Evolutionary conservation across 2,797 vertebrate species (phyloP).

Genomic region (Malurus leucopterus): DNA sequence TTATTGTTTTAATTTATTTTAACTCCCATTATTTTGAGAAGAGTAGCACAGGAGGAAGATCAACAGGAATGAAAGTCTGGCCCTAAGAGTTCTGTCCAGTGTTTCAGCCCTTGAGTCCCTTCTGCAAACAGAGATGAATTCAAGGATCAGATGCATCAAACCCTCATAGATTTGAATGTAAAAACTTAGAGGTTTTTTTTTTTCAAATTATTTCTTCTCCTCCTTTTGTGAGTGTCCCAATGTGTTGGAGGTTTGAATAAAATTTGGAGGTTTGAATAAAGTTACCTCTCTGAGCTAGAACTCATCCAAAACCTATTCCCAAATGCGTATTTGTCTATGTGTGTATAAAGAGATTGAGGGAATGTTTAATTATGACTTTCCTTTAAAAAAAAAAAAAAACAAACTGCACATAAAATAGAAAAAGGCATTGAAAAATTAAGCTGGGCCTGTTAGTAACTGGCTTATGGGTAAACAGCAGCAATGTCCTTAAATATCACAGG

Average conservation of each 20-base stretch:
- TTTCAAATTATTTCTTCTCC: background rate
- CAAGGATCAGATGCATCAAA: background rate
- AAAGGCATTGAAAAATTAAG: background rate
- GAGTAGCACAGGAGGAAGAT: background rate
- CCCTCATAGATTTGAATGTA: background rate
- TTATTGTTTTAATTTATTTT: background rate
- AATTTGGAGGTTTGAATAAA: background rate
- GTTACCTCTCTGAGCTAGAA: background rate
- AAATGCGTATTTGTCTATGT: background rate
- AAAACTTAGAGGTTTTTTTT: background rate
- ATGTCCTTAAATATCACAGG: background rate
- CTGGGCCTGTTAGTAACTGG: background rate
- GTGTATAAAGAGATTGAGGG: background rate
- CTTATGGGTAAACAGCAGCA: background rate
- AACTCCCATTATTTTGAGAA: background rate
- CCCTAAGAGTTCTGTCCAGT: background rate
- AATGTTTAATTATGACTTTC: background rate
- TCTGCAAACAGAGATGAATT: background rate
- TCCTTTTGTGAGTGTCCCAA: background rate
- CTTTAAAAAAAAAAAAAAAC: background rate
- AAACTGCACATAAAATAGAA: background rate
- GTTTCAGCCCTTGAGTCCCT: background rate
- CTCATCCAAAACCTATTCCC: background rate
- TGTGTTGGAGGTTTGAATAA: background rate
- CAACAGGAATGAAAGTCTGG: background rate